Percentiles rank a stretch among this genome's conserved stretches.
phyloP scores from a whole-genome alignment of 1,140 invertebrate species.

The Cylas formicarius region DNA sequence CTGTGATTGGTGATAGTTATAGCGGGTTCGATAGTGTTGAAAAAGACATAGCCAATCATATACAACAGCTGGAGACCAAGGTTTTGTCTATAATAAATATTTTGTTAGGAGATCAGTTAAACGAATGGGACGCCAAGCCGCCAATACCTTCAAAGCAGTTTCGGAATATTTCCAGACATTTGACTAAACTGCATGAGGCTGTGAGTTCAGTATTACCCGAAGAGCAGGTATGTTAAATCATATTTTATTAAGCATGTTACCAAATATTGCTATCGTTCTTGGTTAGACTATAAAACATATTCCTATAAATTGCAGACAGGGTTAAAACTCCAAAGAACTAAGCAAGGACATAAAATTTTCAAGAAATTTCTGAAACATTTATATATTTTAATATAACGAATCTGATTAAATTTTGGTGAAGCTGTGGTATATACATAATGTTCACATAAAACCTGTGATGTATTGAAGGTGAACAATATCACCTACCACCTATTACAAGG shows the following conservation, averaged over 20 bases:
- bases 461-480: too few relatives aligned
- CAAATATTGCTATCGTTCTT: not conserved
- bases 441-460: too few relatives aligned
- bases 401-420: too few relatives aligned
- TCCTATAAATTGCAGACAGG: too few relatives aligned
- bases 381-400: too few relatives aligned
- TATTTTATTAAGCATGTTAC: not conserved
- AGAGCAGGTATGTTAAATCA: conserved; percentile 50
- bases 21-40: conserved; percentile 57
- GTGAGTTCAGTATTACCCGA: conserved; percentile 71
- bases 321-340: too few relatives aligned
- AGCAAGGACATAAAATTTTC: too few relatives aligned
- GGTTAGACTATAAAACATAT: not conserved
- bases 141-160: conserved; percentile 91
- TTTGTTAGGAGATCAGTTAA: conserved; percentile 67
- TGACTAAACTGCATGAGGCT: conserved; percentile 89
- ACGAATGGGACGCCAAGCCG: conserved; percentile 86
- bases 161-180: conserved; percentile 83
- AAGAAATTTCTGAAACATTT: too few relatives aligned
- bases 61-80: conserved; percentile 86
- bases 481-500: too few relatives aligned
- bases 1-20: conserved; percentile 38
- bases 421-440: too few relatives aligned
- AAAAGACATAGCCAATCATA: conserved; percentile 80
- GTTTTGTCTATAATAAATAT: conserved; percentile 82